Evolutionary conservation across 30 jellyfish, hydroid and myxozoan genomes (phyloP), one percentile per base, ranked within the genome.

Genomic region (Pseudorhiza aurosa): DNA sequence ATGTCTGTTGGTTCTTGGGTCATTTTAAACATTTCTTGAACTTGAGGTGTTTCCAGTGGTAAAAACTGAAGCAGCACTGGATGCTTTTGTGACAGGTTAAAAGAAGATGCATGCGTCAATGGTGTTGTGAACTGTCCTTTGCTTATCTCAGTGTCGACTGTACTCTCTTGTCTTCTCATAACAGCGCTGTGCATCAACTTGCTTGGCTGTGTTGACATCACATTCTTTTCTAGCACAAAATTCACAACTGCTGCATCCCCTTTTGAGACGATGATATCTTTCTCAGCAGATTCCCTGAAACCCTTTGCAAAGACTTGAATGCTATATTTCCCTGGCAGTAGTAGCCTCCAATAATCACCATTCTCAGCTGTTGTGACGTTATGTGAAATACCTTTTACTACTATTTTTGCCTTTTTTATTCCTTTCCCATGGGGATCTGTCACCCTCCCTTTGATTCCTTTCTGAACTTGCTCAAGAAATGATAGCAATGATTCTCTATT

Each of bases 301-400:
- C 96, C 97, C n/a, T 85, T 57, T 19, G 87, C 89, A 18, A 59
- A 21, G 35, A 82, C 96, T n/a, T 35, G 85, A 14, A 95, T 68
- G 44, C 49, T 30, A 68, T 95, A 89, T 32, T 56, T 39, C 15
- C 99, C 99, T 15, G 98, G 98, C n/a, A 83, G 18, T 18, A 95
- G 92, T 58, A 95, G 71, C 26, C 99, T 87, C 97, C 97, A 95
- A 72, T 95, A 95, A 46, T 93, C 97, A 6, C 99, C 99, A 82
- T 85, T 81, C 25, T 76, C 68, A 1, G 83, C 73, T 2, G 96
- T 36, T 65, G 87, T 74, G 10, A 95, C 82, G 33, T 72, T 67
- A 59, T 95, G 99, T 15, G 68, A 26, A 31, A 77, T 86, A 19
- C 97, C 97, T 5, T 85, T 84, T 0, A 95, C 94, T 11, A 35